phyloP scores from a whole-genome alignment of 1,140 invertebrate species.

The Acromyrmex charruanus region DNA sequence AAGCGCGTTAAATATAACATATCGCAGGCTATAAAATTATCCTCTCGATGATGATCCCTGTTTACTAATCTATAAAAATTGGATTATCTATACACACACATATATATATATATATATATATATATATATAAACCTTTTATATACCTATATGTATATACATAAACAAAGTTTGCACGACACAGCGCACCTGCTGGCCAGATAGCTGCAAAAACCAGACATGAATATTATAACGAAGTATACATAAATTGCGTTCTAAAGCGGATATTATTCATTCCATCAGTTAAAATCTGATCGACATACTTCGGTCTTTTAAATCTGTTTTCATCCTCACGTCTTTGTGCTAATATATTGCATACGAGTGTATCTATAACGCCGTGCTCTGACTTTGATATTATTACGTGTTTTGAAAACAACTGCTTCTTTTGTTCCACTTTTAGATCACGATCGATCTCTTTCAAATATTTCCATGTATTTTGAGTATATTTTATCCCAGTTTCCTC shows the following conservation, averaged over 20 bases:
- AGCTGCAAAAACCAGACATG: conserved; percentile 26
- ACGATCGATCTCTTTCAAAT: conserved; percentile 29
- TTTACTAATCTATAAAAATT: no score
- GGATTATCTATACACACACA: no score
- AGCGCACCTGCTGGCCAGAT: not conserved
- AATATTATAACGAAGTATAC: conserved; percentile 24
- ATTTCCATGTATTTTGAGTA: conserved; percentile 45
- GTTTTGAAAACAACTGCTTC: not conserved
- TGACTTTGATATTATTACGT: not conserved
- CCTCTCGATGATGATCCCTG: no score
- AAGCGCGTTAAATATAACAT: conserved; percentile 22
- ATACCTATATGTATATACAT: no score
- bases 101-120: not conserved
- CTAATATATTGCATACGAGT: not conserved
- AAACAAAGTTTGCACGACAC: conserved; percentile 9
- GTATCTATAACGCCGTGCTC: not conserved
- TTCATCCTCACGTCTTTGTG: not conserved
- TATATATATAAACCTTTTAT: no score
- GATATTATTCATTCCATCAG: conserved; percentile 12
- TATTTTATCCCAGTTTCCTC: conserved; percentile 21
- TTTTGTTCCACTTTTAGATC: conserved; percentile 41
- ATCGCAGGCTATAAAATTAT: no score
- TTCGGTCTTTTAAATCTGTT: conserved; percentile 5
- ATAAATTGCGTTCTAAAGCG: not conserved
- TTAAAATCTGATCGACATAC: not conserved